A percentile compares a stretch with the other conserved stretches of the same genome.
Conservation (phyloP, 2,888 invertebrate species). For the Lordiphosa fenestrarum region DNA sequence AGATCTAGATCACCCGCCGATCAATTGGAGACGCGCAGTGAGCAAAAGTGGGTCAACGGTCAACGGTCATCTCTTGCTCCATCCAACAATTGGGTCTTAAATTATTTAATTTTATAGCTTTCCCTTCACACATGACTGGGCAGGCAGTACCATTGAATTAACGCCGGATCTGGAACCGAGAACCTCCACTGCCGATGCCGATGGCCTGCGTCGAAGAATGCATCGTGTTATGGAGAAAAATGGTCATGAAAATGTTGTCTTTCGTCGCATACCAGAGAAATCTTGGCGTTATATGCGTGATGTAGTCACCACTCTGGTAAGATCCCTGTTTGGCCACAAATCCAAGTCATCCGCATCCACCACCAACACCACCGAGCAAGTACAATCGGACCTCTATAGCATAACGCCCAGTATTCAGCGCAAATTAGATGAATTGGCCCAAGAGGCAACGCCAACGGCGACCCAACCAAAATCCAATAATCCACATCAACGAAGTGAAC, state of each 20-base stretch:
- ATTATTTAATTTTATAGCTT: constrained; percentile 41
- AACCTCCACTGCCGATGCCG: constrained; percentile 18
- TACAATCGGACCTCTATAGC: constrained; percentile 56
- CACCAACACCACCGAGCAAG: constrained; percentile 7
- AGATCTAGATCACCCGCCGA: constrained; percentile 45
- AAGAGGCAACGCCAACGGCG: constrained; percentile 40
- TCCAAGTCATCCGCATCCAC: constrained; percentile 20
- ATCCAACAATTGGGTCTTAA: not conserved
- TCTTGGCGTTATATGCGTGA: constrained; percentile 89
- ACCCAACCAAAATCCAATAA: constrained; percentile 2
- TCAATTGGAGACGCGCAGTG: constrained; percentile 67
- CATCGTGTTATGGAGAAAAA: constrained; percentile 78
- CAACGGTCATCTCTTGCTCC: not conserved
- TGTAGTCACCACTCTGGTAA: constrained; percentile 93
- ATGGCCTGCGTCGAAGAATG: constrained; percentile 54
- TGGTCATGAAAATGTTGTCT: constrained; percentile 77
- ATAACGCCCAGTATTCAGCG: constrained; percentile 70
- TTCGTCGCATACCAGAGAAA: constrained; percentile 82
- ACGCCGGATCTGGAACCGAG: constrained; percentile 47
- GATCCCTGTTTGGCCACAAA: constrained; percentile 77
- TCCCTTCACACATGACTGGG: constrained; percentile 72
- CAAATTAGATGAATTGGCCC: constrained; percentile 63
- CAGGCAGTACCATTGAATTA: constrained; percentile 77
- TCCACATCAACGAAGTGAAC: constrained; percentile 24
- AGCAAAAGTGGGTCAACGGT: constrained; percentile 65